Base-by-base conservation (phyloP, 2,888 invertebrate genomes). In the Heliconius erato region DNA sequence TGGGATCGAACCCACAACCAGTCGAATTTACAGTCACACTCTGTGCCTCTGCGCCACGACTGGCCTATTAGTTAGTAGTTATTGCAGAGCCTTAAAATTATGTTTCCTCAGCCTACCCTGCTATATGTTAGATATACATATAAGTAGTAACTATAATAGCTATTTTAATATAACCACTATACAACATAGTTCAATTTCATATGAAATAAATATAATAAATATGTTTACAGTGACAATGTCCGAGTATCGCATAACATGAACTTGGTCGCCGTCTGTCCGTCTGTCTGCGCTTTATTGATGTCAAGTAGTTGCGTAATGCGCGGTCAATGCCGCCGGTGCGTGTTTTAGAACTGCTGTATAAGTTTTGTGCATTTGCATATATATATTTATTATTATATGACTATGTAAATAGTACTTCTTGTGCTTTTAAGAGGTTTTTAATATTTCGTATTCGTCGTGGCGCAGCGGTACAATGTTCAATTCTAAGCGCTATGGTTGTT, bases 251-350 rank as follows among this genome's bases (percentile, higher is more conserved):
- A 76, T 79, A 83, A 82, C 81, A 83, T 84, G 80, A 84, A 84
- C 83, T 84, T 84, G 82, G 79, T 82, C 80, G 79, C 85, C 88
- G 91, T 88, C 88, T 86, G 92, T 89, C 88, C 84, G 91, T 88
- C 88, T 84, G 92, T 90, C 89, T 89, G 90, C 85, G 79, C 74
- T 85, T 87, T 85, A 88, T 87, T 89, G 88, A 88, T 91, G 92
- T 92, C 92, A 92, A 92, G 91, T 91, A 89, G 89, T 91, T 92
- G 89, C 89, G 87, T 88, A 92, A 92, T 86, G 85, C 86, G 82
- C 89, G 92, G 91, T 91, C 93, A 92, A 91, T 91, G 93, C 88
- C 91, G 87, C 84, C 86, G 88, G 71, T 79, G 76, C 80, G 81
- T 67, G 72, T 78, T 54, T 11, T 65, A 76, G 72, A 54, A 59